A percentile compares a stretch with the other conserved stretches of the same genome.
These are phyloP conservation scores for Melangyna quadrimaculata DNA, from an alignment of 2,888 invertebrate genomes.

Conservation along the genomic window DNA sequence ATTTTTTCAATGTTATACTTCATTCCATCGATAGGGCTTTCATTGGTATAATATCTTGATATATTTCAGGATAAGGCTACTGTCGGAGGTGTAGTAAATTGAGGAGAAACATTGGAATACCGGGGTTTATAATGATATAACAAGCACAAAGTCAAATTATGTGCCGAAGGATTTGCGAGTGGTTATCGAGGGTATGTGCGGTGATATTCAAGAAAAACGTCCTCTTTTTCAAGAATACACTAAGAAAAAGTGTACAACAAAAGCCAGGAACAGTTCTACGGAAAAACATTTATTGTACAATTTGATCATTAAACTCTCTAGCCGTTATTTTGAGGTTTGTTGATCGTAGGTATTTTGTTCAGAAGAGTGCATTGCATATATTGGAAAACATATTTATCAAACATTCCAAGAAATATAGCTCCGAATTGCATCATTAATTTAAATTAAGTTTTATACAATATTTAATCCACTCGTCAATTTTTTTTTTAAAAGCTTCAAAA, in stretches of 20 bases:
- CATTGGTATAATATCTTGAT: background rate
- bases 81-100: slow-evolving; percentile 4
- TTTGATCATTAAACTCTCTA: background rate
- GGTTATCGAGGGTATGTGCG: background rate
- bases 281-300: too few species aligned
- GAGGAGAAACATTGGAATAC: slow-evolving; percentile 23
- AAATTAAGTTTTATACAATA: too few species aligned
- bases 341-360: too few species aligned
- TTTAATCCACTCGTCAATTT: too few species aligned
- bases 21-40: background rate
- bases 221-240: background rate
- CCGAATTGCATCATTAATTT: too few species aligned
- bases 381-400: too few species aligned
- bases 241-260: background rate
- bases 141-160: slow-evolving; percentile 45
- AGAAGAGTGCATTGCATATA: too few species aligned
- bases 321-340: too few species aligned
- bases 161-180: slow-evolving; percentile 42
- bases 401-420: too few species aligned
- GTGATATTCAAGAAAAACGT: background rate
- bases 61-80: background rate
- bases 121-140: slow-evolving; percentile 37
- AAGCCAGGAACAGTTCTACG: too few species aligned
- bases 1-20: background rate
- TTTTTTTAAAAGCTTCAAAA: too few species aligned